A percentile compares a stretch with the other conserved stretches of the same genome.
Conservation (phyloP, 2,797 vertebrate species). For the Psittacula echo region DNA sequence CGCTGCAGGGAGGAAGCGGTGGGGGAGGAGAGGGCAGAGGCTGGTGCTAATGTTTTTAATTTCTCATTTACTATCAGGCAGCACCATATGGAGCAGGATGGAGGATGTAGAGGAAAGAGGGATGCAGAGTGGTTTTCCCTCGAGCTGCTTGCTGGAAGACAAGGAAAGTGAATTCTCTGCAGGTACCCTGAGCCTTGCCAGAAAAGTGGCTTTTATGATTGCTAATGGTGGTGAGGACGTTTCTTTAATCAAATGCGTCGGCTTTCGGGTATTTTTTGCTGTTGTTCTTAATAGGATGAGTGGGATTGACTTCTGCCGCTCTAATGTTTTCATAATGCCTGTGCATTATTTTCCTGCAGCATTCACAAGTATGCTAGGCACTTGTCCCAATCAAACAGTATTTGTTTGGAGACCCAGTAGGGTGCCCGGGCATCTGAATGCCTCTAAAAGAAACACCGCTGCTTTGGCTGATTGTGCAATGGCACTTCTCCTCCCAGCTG, state of each 20-base stretch:
- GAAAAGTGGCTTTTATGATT: slow-evolving; percentile 41
- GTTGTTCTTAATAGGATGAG: not conserved
- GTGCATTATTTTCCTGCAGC: slow-evolving; percentile 2
- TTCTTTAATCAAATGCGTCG: not conserved
- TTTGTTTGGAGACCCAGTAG: slow-evolving; percentile 43
- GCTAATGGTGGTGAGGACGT: not conserved
- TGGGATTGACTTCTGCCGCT: not conserved
- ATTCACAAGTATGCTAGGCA: not conserved
- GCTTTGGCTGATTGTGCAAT: slow-evolving; percentile 56
- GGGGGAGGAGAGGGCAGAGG: slow-evolving; percentile 25
- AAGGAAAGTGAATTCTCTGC: slow-evolving; percentile 60
- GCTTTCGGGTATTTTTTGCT: not conserved
- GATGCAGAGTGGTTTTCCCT: slow-evolving; percentile 42
- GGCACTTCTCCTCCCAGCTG: slow-evolving; percentile 42
- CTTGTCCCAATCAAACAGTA: slow-evolving; percentile 52
- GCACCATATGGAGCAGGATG: slow-evolving; percentile 44
- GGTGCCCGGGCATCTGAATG: slow-evolving; percentile 27
- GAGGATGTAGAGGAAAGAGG: not conserved
- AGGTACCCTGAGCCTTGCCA: slow-evolving; percentile 51
- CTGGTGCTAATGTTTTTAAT: slow-evolving; percentile 53
- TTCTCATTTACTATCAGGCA: slow-evolving; percentile 63
- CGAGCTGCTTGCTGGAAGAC: slow-evolving; percentile 15
- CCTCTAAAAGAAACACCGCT: slow-evolving; percentile 37
- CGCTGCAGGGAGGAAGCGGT: not conserved
- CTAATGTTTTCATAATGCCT: slow-evolving; percentile 11